Evolutionary conservation across 2,888 invertebrate genomes (phyloP), one percentile per base, ranked within the genome.

Genomic region (Anthrax anthrax): DNA sequence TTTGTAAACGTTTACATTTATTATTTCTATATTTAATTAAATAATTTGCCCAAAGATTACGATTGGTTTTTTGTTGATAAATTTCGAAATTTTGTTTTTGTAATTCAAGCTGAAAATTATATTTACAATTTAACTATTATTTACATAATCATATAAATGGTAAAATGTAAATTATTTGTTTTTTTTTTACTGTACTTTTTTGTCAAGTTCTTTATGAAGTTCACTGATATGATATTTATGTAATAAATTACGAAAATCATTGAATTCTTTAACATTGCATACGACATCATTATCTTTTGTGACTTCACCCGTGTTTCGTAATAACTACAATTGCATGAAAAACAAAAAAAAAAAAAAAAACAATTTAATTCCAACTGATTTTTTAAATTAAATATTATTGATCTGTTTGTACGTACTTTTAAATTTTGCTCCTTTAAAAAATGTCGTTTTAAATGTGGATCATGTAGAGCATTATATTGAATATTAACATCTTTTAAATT

Each of bases 261-360:
- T 80, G 58, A 79, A 80, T 54, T 79, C 78, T 50, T 74, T 74
- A 17, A 79, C 59, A 2, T 75, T 72, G 58, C 80, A 80, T 2
- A 78, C 72, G 0, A 79, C 78, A 44, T 77, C 69, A 2, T 75
- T 75, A 18, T 76, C 70, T 16, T 70, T 64, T 0, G 78, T 77
- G 50, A 77, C 73, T 55, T 70, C 74, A 2, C 77, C 77, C 5
- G 75, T 70, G 13, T 62, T 50, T 38, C 70, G 70, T 62, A 78
- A 67, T 27, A 72, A 64, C 53, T 62, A 60, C 39, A 64, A 61
- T 0, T 23, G 4, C 4, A 8, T 23, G 5, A 4, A 23, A 23
- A 23, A 23, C 5, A 23, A 6, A 23, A 23, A 23, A 23, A n/a
- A n/a, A 23, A 23, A 23, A 23, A 23, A 29, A 29, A 29, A 10